Evolutionary conservation across 2,797 vertebrate genomes (phyloP).

Genomic region (Enteromius mattozi): DNA sequence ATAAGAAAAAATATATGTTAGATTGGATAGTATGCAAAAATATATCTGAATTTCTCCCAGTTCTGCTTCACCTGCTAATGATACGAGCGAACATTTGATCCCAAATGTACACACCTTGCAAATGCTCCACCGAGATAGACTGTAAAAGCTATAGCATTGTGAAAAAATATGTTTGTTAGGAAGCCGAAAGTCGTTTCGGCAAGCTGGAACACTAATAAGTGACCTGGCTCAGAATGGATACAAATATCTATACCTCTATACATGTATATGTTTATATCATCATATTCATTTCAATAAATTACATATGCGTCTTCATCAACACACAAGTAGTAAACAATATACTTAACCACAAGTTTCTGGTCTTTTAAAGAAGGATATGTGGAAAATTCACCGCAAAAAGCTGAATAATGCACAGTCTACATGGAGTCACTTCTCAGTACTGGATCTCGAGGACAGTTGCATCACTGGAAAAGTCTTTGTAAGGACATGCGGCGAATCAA

Average conservation of each 20-base stretch:
- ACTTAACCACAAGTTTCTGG: conserved; percentile 84
- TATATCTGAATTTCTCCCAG: conserved; percentile 59
- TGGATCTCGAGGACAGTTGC: conserved; percentile 49
- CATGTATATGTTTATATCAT: conserved; percentile 62
- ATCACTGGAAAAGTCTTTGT: conserved; percentile 41
- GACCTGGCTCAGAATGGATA: conserved; percentile 68
- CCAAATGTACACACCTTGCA: conserved; percentile 62
- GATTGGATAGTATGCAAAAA: conserved; percentile 53
- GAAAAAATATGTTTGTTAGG: conserved; percentile 68
- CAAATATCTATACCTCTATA: conserved; percentile 60
- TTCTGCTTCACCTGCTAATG: conserved; percentile 63
- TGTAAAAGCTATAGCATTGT: conserved; percentile 70
- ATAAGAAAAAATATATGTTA: conserved; percentile 47
- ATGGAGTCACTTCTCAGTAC: conserved; percentile 15
- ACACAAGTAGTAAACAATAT: conserved; percentile 78
- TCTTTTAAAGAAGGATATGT: conserved; percentile 75
- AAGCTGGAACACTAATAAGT: conserved; percentile 61
- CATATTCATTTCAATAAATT: conserved; percentile 78
- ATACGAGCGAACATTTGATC: conserved; percentile 44
- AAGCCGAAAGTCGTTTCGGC: conserved; percentile 58
- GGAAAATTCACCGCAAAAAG: conserved; percentile 62
- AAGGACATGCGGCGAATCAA: conserved; percentile 61
- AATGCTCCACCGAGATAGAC: conserved; percentile 68
- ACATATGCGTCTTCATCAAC: conserved; percentile 76
- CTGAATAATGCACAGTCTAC: conserved; percentile 47